These are phyloP conservation scores for Stomatorhinus ivindoensis DNA, from an alignment of 2,113 vertebrate genomes.

Conservation along the genomic window DNA sequence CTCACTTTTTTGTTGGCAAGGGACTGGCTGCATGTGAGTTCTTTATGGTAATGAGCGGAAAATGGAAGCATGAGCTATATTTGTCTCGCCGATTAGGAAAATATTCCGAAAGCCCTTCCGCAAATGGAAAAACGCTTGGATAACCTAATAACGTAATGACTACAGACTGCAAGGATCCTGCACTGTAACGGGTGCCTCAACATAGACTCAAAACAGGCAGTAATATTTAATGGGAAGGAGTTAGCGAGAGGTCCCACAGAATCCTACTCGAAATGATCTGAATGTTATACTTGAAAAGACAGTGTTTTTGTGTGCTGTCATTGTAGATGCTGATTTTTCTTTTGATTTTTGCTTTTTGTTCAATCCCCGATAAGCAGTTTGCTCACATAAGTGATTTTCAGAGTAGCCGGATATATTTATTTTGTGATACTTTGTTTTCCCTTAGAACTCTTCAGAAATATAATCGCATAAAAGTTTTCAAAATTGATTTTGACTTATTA, in stretches of 20 bases:
- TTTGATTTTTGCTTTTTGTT: not conserved
- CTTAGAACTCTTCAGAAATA: not conserved
- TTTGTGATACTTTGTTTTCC: not conserved
- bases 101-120: slow-evolving; percentile 37
- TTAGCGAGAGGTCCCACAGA: slow-evolving; percentile 8
- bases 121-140: slow-evolving; percentile 37
- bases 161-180: slow-evolving; percentile 24
- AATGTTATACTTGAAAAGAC: not conserved
- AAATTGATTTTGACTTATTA: not conserved
- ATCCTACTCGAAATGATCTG: not conserved
- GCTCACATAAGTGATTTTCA: not conserved
- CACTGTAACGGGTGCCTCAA: slow-evolving; percentile 23
- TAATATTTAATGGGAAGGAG: slow-evolving; percentile 13
- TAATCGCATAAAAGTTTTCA: not conserved
- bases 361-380: not conserved
- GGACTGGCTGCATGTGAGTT: slow-evolving; percentile 29
- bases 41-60: slow-evolving; percentile 53
- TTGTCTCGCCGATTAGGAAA: slow-evolving; percentile 52
- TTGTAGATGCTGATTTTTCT: not conserved
- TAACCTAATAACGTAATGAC: slow-evolving; percentile 12
- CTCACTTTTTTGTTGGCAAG: slow-evolving; percentile 32
- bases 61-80: slow-evolving; percentile 48
- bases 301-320: not conserved
- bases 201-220: not conserved
- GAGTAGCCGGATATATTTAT: not conserved